Conservation (phyloP, 2,113 vertebrate genomes). For the Indicator indicator region DNA sequence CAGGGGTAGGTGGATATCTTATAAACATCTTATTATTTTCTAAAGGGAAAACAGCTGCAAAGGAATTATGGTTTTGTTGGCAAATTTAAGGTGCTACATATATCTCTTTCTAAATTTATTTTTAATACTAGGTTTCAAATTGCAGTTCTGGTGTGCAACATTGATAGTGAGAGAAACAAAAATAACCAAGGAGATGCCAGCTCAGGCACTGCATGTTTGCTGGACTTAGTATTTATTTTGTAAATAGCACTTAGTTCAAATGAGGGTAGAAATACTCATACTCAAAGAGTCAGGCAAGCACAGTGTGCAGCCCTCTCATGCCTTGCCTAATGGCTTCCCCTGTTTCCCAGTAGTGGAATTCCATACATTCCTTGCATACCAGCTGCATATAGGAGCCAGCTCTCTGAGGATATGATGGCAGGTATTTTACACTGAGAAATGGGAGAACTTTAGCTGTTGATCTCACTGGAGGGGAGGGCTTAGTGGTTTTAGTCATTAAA, state of each 20-base stretch:
- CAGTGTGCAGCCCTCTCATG: neutral
- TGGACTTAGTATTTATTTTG: neutral
- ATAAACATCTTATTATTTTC: neutral
- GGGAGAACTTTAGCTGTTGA: conserved; percentile 4
- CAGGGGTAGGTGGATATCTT: neutral
- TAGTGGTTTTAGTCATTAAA: neutral
- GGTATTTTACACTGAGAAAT: neutral
- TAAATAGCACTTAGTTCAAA: neutral
- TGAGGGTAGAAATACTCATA: neutral
- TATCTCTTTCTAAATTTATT: conserved; percentile 28
- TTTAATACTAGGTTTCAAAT: conserved; percentile 34
- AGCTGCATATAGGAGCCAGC: neutral
- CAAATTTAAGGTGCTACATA: neutral
- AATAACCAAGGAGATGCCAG: neutral
- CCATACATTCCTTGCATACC: conserved; percentile 23
- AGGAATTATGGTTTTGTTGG: neutral
- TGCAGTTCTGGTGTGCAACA: neutral
- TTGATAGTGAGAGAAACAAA: neutral
- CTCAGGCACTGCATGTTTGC: neutral
- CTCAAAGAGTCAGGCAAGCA: neutral
- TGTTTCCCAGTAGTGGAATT: conserved; percentile 25
- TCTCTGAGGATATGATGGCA: neutral
- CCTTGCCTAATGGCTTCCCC: neutral
- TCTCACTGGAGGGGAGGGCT: neutral
- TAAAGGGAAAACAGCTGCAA: neutral